Base-by-base conservation (phyloP, 2,888 invertebrate species). In the Boloria euphrosyne region DNA sequence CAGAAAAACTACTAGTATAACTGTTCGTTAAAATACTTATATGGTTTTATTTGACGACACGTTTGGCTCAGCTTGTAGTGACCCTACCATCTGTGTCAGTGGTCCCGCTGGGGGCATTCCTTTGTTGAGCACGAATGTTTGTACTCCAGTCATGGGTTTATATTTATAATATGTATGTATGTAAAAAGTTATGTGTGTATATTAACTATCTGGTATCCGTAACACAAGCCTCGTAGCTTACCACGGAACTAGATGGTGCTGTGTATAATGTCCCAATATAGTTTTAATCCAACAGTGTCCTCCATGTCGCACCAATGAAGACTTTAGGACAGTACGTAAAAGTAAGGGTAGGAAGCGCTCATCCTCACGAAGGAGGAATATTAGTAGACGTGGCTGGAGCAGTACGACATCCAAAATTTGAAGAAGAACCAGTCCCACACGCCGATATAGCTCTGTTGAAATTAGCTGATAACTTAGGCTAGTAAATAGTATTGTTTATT, bases 361-460 rank as follows among this genome's bases (percentile, higher is more conserved):
- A 74, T 0, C 76, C 89, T 0, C 88, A 89, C 68, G 89, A 89
- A 50, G 91, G 89, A 0, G 91, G 91, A 0, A 71, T 66, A 0
- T 74, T 91, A 5, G 72, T 90, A 5, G 85, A 85, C 38, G 91
- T 91, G 22, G 78, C 73, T 0, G 90, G 91, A 0, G 91, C 90
- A 0, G 84, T 92, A 0, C 73, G 90, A 5, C 91, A 92, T 66
- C 92, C 91, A 61, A 91, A 90, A 77, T 92, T 89, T 67, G 92
- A 92, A 58, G 91, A 91, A 72, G 92, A 92, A 52, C 92, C 91
- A 0, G 90, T 90, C 0, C 91, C 92, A 0, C 91, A 92, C 31
- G 90, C 90, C 16, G 91, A 92, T 61, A 81, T 91, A 0, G 92
- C 92, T 0, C 67, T 92, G 50, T 73, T 92, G 16, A 91, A 91